phyloP scores from a whole-genome alignment of 1,140 invertebrate genomes.

The Ladona fulva region DNA sequence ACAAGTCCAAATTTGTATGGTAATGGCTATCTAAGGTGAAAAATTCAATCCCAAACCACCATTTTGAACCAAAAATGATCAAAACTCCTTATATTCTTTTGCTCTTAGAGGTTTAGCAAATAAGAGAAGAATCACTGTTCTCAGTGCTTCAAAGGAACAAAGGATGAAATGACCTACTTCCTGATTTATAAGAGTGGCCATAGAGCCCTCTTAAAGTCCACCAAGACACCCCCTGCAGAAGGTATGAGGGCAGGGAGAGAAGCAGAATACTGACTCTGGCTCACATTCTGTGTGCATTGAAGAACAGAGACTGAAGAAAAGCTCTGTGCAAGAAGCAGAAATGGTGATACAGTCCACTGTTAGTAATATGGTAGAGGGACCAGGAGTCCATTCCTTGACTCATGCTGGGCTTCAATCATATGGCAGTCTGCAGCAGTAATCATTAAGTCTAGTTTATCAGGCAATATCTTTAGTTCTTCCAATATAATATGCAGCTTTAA shows the following conservation, averaged over 20 bases:
- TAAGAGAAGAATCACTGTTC: background rate
- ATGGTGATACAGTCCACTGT: conserved; percentile 5
- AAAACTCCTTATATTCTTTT: background rate
- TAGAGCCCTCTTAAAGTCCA: background rate
- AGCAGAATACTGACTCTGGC: conserved; percentile 14
- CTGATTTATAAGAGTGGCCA: background rate
- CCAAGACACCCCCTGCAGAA: background rate
- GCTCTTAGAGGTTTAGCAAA: background rate
- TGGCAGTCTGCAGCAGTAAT: conserved; percentile 18
- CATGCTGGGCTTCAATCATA: background rate
- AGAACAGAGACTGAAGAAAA: conserved; percentile 21
- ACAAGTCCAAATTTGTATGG: background rate
- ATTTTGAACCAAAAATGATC: background rate
- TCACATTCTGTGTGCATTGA: conserved; percentile 19
- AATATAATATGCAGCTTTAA: no score
- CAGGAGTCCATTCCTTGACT: background rate
- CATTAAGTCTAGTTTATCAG: no score
- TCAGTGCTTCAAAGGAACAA: background rate
- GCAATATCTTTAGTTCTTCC: no score
- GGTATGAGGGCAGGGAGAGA: background rate
- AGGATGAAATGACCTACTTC: background rate
- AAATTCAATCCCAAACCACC: background rate
- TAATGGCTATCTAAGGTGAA: background rate
- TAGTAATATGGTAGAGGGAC: conserved; percentile 11
- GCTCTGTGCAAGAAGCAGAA: conserved; percentile 18